phyloP scores from a whole-genome alignment of 2,797 vertebrate species.

The Syngnathus rostellatus region DNA sequence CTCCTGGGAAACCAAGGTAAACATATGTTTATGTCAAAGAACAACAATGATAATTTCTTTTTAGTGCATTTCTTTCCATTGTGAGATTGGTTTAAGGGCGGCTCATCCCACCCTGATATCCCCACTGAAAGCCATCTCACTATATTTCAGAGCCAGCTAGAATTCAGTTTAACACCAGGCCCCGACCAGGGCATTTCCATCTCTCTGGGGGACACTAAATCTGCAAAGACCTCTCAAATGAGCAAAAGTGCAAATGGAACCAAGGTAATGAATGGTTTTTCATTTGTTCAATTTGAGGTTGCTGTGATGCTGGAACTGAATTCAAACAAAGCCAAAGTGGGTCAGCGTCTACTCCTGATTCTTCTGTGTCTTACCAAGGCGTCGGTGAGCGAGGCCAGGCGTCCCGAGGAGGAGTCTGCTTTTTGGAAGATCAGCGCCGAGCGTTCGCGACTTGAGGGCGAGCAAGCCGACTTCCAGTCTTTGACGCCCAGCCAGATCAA shows the following conservation, averaged over 20 bases:
- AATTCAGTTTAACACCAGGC: constrained; percentile 79
- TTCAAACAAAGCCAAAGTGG: too few relatives aligned
- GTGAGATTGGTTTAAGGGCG: too few relatives aligned
- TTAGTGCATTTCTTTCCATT: too few relatives aligned
- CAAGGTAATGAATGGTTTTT: constrained; percentile 51
- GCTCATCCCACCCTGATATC: too few relatives aligned
- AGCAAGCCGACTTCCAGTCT: constrained; percentile 83
- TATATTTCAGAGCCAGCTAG: constrained; percentile 85
- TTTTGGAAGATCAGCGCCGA: constrained; percentile 97
- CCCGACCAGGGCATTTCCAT: constrained; percentile 62
- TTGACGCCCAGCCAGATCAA: constrained; percentile 97
- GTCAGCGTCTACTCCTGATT: too few relatives aligned
- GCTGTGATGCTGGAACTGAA: too few relatives aligned
- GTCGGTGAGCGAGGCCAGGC: constrained; percentile 70
- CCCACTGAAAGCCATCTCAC: not conserved
- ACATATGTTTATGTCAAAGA: not conserved
- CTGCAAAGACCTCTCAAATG: constrained; percentile 59
- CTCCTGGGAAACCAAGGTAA: constrained; percentile 98
- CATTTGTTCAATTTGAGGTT: too few relatives aligned
- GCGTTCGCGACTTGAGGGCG: constrained; percentile 83
- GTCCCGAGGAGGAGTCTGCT: constrained; percentile 83
- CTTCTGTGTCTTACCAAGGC: constrained; percentile 35
- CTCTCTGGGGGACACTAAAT: constrained; percentile 67
- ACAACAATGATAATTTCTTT: too few relatives aligned
- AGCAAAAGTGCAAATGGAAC: constrained; percentile 63